Percentiles rank a stretch among this genome's conserved stretches.
Evolutionary conservation across 2,888 invertebrate genomes (phyloP).

Genomic region (Tortrix viridana): DNA sequence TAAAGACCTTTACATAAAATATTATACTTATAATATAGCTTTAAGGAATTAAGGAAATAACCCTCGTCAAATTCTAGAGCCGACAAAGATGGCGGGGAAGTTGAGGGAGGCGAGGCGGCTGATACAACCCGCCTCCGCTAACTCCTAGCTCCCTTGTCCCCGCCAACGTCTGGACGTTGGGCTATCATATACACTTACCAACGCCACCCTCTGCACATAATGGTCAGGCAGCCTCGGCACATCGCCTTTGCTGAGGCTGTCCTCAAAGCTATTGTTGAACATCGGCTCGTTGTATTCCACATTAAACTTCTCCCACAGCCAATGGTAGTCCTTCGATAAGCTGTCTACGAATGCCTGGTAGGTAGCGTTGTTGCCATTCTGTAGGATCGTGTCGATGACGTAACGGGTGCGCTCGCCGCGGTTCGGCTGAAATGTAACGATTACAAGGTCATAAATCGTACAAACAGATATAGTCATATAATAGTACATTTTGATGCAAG

Average conservation of each 20-base stretch:
- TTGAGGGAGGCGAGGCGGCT: too few species aligned
- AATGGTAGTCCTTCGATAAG: slow-evolving; percentile 81
- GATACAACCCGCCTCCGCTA: too few species aligned
- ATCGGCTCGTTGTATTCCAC: slow-evolving; percentile 59
- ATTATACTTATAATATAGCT: too few species aligned
- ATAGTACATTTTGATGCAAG: too few species aligned
- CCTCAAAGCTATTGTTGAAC: slow-evolving; percentile 74
- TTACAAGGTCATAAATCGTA: neutral
- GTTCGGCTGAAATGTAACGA: slow-evolving; percentile 59
- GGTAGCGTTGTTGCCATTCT: slow-evolving; percentile 70
- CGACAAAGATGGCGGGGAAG: too few species aligned
- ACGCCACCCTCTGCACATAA: slow-evolving; percentile 75
- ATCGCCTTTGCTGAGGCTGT: slow-evolving; percentile 81
- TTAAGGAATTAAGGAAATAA: too few species aligned
- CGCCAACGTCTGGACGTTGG: too few species aligned
- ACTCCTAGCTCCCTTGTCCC: too few species aligned
- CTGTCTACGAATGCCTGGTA: slow-evolving; percentile 83
- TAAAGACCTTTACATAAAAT: too few species aligned
- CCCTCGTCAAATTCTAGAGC: too few species aligned
- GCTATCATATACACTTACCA: slow-evolving; percentile 65
- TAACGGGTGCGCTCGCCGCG: slow-evolving; percentile 66
- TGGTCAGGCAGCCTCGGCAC: slow-evolving; percentile 83
- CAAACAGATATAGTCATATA: too few species aligned
- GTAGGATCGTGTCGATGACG: slow-evolving; percentile 68
- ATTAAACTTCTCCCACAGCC: slow-evolving; percentile 82